Percentiles rank a stretch among this genome's conserved stretches.
Evolutionary conservation across 2,113 vertebrate genomes (phyloP).

Genomic region (Leucopsar rothschildi): DNA sequence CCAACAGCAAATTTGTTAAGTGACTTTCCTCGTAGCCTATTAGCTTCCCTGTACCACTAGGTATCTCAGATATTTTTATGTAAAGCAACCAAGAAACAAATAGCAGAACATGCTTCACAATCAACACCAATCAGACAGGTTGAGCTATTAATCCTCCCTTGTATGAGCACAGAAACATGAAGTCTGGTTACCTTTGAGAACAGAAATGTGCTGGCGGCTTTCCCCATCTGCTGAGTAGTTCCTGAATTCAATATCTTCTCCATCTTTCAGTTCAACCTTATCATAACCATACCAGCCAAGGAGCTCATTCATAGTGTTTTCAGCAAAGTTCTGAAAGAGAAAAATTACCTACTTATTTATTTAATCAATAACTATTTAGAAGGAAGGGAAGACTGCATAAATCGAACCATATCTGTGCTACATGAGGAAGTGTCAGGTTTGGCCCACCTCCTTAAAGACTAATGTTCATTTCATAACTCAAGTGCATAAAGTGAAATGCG

Average conservation of each 20-base stretch:
- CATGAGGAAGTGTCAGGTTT: slow-evolving; percentile 37
- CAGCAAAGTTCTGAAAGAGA: slow-evolving; percentile 95
- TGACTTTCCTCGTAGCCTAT: background rate
- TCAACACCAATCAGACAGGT: slow-evolving; percentile 4
- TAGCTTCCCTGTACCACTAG: slow-evolving; percentile 1
- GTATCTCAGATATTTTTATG: background rate
- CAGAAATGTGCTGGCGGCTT: slow-evolving; percentile 95
- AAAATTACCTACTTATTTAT: slow-evolving; percentile 72
- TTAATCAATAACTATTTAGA: slow-evolving; percentile 74
- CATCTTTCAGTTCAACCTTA: slow-evolving; percentile 98
- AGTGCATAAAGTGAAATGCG: slow-evolving; percentile 60
- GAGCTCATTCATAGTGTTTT: slow-evolving; percentile 99
- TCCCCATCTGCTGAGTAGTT: slow-evolving; percentile 89
- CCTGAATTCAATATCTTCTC: slow-evolving; percentile 94
- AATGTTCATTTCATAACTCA: slow-evolving; percentile 68
- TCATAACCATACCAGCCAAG: slow-evolving; percentile 99
- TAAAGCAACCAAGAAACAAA: slow-evolving; percentile 36
- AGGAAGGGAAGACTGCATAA: slow-evolving; percentile 66
- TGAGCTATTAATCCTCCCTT: slow-evolving; percentile 60
- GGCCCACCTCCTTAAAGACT: slow-evolving; percentile 57
- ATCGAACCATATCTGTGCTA: slow-evolving; percentile 61
- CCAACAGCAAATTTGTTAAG: background rate
- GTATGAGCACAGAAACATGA: slow-evolving; percentile 59
- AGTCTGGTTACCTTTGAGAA: slow-evolving; percentile 92
- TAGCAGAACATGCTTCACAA: slow-evolving; percentile 40